phyloP scores from a whole-genome alignment of 2,113 vertebrate species.

The Albula goreensis region DNA sequence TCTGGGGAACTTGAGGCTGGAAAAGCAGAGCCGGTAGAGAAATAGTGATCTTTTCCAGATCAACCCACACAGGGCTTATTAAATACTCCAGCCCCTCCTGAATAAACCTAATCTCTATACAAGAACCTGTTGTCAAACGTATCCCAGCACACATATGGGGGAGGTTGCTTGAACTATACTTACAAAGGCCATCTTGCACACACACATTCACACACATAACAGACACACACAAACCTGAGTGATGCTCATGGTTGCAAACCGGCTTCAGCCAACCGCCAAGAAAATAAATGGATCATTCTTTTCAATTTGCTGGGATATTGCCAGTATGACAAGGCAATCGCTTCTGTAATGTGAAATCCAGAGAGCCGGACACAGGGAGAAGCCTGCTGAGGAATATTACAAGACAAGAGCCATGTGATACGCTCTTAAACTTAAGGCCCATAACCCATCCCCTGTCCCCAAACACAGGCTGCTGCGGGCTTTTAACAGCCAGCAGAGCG shows the following conservation, averaged over 20 bases:
- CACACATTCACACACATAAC: constrained; percentile 24
- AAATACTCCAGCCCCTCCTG: constrained; percentile 16
- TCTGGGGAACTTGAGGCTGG: not conserved
- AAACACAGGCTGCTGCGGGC: constrained; percentile 46
- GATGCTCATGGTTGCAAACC: constrained; percentile 44
- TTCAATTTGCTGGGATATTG: constrained; percentile 60
- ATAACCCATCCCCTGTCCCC: constrained; percentile 37
- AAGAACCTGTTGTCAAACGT: constrained; percentile 12
- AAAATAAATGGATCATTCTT: constrained; percentile 60
- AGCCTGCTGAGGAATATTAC: constrained; percentile 49
- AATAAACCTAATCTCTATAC: not conserved
- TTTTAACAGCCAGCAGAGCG: constrained; percentile 60
- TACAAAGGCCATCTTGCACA: constrained; percentile 28
- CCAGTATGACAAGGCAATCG: constrained; percentile 64
- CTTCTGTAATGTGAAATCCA: constrained; percentile 62
- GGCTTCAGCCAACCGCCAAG: constrained; percentile 55
- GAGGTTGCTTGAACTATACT: constrained; percentile 1
- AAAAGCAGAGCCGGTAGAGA: not conserved
- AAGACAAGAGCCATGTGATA: constrained; percentile 46
- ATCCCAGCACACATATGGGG: not conserved
- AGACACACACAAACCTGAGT: constrained; percentile 40
- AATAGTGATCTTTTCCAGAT: constrained; percentile 14
- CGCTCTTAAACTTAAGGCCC: constrained; percentile 42
- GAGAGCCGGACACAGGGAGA: constrained; percentile 43
- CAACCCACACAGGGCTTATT: constrained; percentile 18